A percentile compares a stretch with the other conserved stretches of the same genome.
phyloP scores from a whole-genome alignment of 1,140 invertebrate genomes.

The Heliconius congener region DNA sequence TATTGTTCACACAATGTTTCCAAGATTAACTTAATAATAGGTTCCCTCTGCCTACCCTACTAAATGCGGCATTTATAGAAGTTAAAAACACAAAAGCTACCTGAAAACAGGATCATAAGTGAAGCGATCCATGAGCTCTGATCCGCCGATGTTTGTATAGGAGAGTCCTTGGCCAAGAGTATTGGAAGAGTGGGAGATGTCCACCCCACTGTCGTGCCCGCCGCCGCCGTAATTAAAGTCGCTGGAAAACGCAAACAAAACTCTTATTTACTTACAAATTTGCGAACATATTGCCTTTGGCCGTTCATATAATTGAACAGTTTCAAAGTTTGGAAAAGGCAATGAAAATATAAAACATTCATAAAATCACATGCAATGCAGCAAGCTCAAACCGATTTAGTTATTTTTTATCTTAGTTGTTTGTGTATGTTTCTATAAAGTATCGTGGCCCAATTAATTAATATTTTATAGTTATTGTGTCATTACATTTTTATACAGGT shows the following conservation, averaged over 20 bases:
- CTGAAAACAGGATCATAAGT: conserved; percentile 80
- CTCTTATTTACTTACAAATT: conserved; percentile 25
- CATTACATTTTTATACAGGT: background rate
- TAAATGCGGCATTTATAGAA: no score
- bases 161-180: conserved; percentile 71
- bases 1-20: no score
- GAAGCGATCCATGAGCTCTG: conserved; percentile 86
- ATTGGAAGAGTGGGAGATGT: conserved; percentile 83
- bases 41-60: no score
- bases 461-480: background rate
- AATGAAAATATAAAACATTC: conserved; percentile 28
- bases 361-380: background rate
- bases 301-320: conserved; percentile 11
- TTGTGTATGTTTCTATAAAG: background rate
- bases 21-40: no score
- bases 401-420: background rate
- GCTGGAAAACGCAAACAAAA: conserved; percentile 58
- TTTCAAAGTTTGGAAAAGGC: conserved; percentile 17
- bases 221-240: conserved; percentile 78
- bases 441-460: background rate
- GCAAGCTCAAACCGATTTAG: background rate
- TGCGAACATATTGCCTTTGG: conserved; percentile 10
- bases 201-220: conserved; percentile 82
- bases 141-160: conserved; percentile 80
- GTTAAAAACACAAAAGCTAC: conserved; percentile 37